Percentiles rank a stretch among this genome's conserved stretches.
Evolutionary conservation across 2,888 invertebrate genomes (phyloP).

Genomic region (Protonemura montana): DNA sequence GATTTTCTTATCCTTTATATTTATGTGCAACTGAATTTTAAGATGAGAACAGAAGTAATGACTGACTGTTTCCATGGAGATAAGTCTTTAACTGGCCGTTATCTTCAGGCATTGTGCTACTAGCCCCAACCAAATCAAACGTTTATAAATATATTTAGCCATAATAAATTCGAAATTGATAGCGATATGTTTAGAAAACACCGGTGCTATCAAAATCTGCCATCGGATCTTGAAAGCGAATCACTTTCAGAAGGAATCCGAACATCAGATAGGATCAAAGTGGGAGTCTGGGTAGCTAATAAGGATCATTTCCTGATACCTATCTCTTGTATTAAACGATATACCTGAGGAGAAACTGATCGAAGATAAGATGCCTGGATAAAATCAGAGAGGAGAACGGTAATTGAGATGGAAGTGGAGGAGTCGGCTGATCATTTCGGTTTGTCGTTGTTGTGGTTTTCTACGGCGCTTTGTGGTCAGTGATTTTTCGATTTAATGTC

Average conservation of each 20-base stretch:
- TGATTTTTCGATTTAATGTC: neutral
- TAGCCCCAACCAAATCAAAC: no score
- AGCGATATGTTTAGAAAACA: neutral
- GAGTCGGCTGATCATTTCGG: neutral
- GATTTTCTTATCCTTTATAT: no score
- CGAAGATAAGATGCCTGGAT: neutral
- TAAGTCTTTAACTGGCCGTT: no score
- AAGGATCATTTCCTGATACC: neutral
- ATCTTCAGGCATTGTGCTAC: no score
- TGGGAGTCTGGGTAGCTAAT: neutral
- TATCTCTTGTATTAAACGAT: neutral
- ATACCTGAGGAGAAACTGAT: neutral
- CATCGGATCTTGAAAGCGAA: neutral
- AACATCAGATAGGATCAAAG: neutral
- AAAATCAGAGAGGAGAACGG: neutral
- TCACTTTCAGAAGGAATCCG: neutral
- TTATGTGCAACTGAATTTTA: no score
- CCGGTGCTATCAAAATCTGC: neutral
- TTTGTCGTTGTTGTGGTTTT: neutral
- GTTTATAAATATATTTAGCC: neutral
- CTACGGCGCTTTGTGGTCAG: neutral
- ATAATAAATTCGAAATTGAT: neutral
- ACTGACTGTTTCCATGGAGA: no score
- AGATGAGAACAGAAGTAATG: no score
- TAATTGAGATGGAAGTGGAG: neutral